Evolutionary conservation across 2,113 vertebrate genomes (phyloP), one percentile per base, ranked within the genome.

Genomic region (Centropus bengalensis): DNA sequence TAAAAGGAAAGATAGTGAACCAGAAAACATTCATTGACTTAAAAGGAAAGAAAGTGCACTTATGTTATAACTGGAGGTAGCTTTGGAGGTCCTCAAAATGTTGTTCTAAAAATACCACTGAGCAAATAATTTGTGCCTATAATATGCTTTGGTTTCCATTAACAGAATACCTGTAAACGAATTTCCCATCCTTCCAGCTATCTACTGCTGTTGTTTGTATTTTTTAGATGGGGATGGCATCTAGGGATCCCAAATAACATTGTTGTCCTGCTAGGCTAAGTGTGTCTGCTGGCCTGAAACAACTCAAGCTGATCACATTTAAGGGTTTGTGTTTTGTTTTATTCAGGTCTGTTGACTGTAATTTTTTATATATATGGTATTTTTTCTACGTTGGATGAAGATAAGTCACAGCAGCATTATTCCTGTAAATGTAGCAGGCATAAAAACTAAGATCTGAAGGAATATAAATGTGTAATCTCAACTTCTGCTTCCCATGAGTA

Each of bases 371-470:
- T 51, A 55, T 42, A 44, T 11, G 4, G 4, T 44, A 52, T 80
- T 91, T 60, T 94, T 88, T 70, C 28, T 68, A 68, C 19, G 32
- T 45, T 92, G 52, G 42, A 67, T 49, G 22, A 79, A 60, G 30
- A 54, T 30, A 89, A 76, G 44, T 87, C 58, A 87, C 40, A 84
- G 14, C 20, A 64, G 12, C 0, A 1, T 63, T 88, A 78, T 74
- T 63, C 22, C 47, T 90, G 6, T 58, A 68, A 85, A 36, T 88
- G 52, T 22, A 83, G 44, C 40, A 80, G 75, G 28, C 55, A 82
- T 42, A 38, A 77, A 94, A 85, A 94, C 73, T 85, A 89, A 90
- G 64, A 91, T 94, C 49, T 82, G 74, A 92, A 58, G n/a, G 45
- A 89, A 86, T 75, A 93, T 86, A 56, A 38, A 10, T 30, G 44